Evolutionary conservation across 2,113 vertebrate genomes (phyloP).

Genomic region (Upupa epops): DNA sequence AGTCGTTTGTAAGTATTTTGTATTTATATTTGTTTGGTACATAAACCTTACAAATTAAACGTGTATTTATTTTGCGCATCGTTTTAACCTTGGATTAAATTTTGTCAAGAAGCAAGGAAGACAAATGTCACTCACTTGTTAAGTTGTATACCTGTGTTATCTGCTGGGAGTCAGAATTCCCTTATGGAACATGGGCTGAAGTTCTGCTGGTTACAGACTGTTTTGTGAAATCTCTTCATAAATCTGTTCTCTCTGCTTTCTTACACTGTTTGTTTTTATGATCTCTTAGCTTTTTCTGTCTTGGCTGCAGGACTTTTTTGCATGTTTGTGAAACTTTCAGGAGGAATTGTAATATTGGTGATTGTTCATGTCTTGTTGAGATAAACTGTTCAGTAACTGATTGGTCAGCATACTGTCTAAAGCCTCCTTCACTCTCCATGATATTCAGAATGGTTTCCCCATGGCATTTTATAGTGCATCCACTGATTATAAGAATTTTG

Average conservation of each 20-base stretch:
- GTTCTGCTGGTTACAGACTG: no score
- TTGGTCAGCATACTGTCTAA: neutral
- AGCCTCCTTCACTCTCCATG: neutral
- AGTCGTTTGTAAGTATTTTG: no score
- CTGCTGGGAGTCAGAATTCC: neutral
- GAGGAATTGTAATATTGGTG: neutral
- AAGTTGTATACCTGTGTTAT: neutral
- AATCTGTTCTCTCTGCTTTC: neutral
- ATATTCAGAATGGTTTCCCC: neutral
- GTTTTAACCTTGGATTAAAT: neutral
- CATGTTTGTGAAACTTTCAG: neutral
- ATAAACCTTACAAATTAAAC: neutral
- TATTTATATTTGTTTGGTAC: neutral
- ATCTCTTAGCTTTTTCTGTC: neutral
- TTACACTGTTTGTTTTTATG: neutral
- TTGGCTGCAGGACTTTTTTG: neutral
- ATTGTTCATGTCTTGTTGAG: neutral
- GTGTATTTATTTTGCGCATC: neutral
- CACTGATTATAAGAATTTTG: neutral
- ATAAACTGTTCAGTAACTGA: neutral
- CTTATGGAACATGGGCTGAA: no score
- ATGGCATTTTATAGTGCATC: neutral
- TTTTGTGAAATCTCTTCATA: neutral
- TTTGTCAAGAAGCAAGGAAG: neutral
- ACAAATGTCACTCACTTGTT: rapidly evolving